Base-by-base conservation (phyloP, 1,140 invertebrate species). In the Bombus superbus region DNA sequence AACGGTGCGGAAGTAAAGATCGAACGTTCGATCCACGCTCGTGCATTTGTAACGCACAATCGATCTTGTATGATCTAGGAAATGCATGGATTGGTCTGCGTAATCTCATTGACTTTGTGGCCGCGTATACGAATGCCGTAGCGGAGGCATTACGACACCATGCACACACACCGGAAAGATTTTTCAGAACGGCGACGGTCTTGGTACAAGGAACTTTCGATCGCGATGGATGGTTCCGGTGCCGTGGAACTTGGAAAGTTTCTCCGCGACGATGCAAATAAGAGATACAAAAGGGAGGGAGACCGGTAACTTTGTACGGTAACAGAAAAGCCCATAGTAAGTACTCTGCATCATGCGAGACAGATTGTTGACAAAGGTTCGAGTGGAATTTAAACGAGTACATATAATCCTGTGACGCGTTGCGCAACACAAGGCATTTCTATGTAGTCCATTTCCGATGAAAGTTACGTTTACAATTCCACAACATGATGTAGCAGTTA, bases 201-300 rank as follows among this genome's bases (percentile, higher is more conserved):
- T 86, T 76, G 81, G 84, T 80, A 86, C 53, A 47, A n/a, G 66
- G 84, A 68, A 89, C 87, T 89, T 89, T 89, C 73, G 69, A 87
- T 86, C 74, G 68, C 75, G 66, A 71, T 86, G 81, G 85, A 81
- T 83, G 81, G 73, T 86, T 86, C 74, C 85, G 81, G 81, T 83
- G 59, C 25, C 62, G 69, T 85, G 78, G 38, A 75, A 85, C 78
- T 68, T 85, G 83, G 83, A 85, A 85, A 85, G 83, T 85, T 85
- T 85, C 83, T 66, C 83, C 59, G 78, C 57, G 69, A 74, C 83
- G 69, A 85, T 85, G 78, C 83, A 85, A 85, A 85, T 85, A 85
- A 74, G 72, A 81, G 42, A 44, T 73, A 81, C 79, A 57, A 57
- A 64, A 74, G 69, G 77, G 28, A 25, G 53, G 15, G 69, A 42